Evolutionary conservation across 2,113 vertebrate species (phyloP), one percentile per base, ranked within the genome.

Genomic region (Callipepla californica): DNA sequence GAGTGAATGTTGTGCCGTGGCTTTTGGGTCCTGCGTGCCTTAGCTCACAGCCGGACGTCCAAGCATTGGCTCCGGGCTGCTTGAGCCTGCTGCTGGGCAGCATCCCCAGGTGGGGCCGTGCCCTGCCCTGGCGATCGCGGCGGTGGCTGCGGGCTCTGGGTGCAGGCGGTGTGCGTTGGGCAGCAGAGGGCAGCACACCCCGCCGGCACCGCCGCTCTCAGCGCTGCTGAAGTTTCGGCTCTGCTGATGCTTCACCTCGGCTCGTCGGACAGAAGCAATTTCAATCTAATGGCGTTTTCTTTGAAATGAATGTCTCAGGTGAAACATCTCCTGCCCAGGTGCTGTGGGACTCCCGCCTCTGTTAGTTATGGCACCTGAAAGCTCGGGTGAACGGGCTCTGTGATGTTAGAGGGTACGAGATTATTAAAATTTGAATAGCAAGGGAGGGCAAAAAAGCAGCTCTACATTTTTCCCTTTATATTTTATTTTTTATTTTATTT

Each of bases 181-280:
- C 97, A 93, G 95, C 89, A 97, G 96, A 97, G 96, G 97, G 96
- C 96, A 94, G 85, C 88, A 65, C 53, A 65, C 65, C 36, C 76
- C 51, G 23, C 10, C 20, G 25, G 13, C 84, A 22, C 91, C 7
- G 0, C 11, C 36, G 7, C 42, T 53, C 30, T n/a, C 44, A 18
- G 48, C 62, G 15, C 26, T 18, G n/a, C 10, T 59, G 25, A 26
- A 6, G 6, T 32, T 32, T 32, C 40, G 2, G 0, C 7, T 20
- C n/a, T 34, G 45, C 38, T 38, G 26, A 19, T 48, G 15, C 28
- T 76, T 36, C 34, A 36, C 34, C 34, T 36, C 34, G 34, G 34
- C 34, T 36, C 34, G 34, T 36, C 34, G 34, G 34, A 36, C 34
- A 36, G 34, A 36, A 36, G 2, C n/a, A 6, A 23, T 80, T 78